These are phyloP conservation scores for Lasioglossum lativentre DNA, from an alignment of 2,888 invertebrate species.

Conservation along the genomic window DNA sequence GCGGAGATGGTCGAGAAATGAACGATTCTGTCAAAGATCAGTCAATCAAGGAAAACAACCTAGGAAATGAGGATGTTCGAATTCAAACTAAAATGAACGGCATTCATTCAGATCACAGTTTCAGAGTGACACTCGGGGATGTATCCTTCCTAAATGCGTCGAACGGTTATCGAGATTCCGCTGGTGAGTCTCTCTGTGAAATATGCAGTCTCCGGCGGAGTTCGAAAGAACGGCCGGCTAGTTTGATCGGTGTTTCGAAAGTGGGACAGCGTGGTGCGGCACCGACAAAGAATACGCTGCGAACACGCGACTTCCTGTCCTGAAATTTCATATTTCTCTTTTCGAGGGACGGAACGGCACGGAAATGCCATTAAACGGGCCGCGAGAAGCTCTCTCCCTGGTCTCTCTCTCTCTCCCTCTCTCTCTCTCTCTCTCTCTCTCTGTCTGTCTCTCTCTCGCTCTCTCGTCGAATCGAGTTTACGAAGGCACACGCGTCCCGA, in stretches of 20 bases:
- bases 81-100: not conserved
- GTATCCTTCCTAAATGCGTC: not conserved
- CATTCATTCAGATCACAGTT: not conserved
- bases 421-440: not conserved
- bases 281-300: slow-evolving; percentile 56
- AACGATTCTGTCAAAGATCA: not conserved
- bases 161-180: slow-evolving; percentile 2
- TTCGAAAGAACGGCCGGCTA: slow-evolving; percentile 28
- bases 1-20: not conserved
- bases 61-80: not conserved
- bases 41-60: not conserved
- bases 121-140: not conserved
- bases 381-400: slow-evolving; percentile 61
- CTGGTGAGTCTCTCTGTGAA: not conserved
- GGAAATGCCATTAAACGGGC: slow-evolving; percentile 75
- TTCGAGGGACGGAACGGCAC: slow-evolving; percentile 58
- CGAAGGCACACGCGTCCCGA: slow-evolving; percentile 61
- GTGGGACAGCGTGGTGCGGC: slow-evolving; percentile 50
- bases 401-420: not conserved
- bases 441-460: no score
- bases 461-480: slow-evolving; percentile 70
- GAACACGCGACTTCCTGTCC: slow-evolving; percentile 51
- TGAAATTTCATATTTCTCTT: slow-evolving; percentile 73
- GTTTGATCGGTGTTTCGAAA: slow-evolving; percentile 61
- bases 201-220: not conserved